Evolutionary conservation across 2,888 invertebrate species (phyloP).

Genomic region (Acleris laterana): DNA sequence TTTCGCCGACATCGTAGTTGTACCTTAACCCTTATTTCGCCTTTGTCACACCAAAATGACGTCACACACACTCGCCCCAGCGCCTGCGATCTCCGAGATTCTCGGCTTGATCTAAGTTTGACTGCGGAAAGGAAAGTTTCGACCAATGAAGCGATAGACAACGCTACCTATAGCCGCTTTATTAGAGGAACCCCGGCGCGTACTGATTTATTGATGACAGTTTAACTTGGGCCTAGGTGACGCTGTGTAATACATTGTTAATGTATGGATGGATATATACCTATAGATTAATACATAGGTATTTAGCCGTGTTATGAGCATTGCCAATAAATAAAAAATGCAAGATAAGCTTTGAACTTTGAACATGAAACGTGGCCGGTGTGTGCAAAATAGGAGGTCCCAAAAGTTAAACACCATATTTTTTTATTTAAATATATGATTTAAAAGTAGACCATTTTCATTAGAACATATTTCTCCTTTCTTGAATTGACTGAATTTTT

Average conservation of each 20-base stretch:
- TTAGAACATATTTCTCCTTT: too few relatives aligned
- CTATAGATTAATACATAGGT: not conserved
- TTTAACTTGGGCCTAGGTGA: conserved; percentile 38
- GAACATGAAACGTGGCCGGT: too few relatives aligned
- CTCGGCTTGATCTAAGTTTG: conserved; percentile 77
- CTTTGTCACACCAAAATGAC: conserved; percentile 53
- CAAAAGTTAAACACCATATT: too few relatives aligned
- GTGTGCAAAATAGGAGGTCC: too few relatives aligned
- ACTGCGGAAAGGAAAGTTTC: conserved; percentile 79
- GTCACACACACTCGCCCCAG: conserved; percentile 46
- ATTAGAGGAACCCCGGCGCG: conserved; percentile 61
- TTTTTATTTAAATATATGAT: too few relatives aligned
- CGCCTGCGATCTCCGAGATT: conserved; percentile 52
- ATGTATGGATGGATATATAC: not conserved
- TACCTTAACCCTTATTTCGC: too few relatives aligned
- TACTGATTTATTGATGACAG: conserved; percentile 59
- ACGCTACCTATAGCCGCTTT: conserved; percentile 69
- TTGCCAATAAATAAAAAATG: not conserved
- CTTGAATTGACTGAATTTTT: too few relatives aligned
- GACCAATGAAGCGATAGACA: conserved; percentile 73
- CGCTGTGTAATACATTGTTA: conserved; percentile 15
- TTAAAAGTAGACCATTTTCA: too few relatives aligned
- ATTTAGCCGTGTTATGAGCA: not conserved
- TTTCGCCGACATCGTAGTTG: too few relatives aligned
- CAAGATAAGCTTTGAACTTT: not conserved